Base-by-base conservation (phyloP, 1,140 invertebrate genomes). In the Diorhabda elongata region DNA sequence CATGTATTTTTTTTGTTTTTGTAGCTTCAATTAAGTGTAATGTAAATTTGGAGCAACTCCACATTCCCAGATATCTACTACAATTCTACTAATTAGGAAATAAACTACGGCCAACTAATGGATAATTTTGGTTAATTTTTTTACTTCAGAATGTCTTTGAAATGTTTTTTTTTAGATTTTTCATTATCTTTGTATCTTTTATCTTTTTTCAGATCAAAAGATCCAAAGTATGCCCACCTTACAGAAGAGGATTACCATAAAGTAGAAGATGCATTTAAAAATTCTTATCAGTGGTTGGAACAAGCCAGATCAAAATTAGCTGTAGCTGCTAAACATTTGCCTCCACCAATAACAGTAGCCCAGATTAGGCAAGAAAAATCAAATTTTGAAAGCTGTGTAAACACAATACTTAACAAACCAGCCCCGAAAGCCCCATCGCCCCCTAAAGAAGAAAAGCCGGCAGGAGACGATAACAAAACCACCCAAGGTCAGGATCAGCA, bases 341-440 rank as follows among this genome's bases (percentile, higher is more conserved):
- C 88, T 80, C 90, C 93, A 58, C 87, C 90, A 6, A 85, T 96
- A 67, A 89, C 90, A 69, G 85, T 89, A n/a, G 85, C 88, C 47
- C 89, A 94, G 76, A 91, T 97, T 67, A 85, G 88, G 60, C 82
- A 87, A 67, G 90, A 93, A 78, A 87, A 87, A 5, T 79, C 91
- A 86, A 82, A 82, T 44, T 87, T 95, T 73, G 91, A 94, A 72
- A 87, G 77, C 61, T 83, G 82, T 5, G 87, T 92, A 43, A 87
- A 85, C 72, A 89, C 91, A 2, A 90, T 95, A 69, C 81, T 96
- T 58, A 93, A 92, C 77, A 96, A 95, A 81, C 91, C 92, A 41
- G 94, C 94, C 80, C 93, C 93, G 5, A 92, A 92, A 81, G 84
- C 87, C 0, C 83, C 84, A 2, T 84, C 86, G 2, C 81, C 82